Evolutionary conservation across 2,797 vertebrate species (phyloP).

Genomic region (Chanos chanos): DNA sequence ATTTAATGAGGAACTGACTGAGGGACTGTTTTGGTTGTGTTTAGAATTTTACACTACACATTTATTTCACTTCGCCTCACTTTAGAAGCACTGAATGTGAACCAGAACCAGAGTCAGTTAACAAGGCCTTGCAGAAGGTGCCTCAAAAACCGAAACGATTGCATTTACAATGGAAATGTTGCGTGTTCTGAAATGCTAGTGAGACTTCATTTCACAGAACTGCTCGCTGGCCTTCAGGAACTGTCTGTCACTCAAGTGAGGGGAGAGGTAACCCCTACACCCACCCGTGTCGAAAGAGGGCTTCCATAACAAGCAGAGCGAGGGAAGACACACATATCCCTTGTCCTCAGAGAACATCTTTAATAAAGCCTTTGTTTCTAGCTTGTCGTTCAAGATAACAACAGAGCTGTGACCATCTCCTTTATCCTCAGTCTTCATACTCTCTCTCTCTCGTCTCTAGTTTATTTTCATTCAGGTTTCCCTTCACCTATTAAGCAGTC

Average conservation of each 20-base stretch:
- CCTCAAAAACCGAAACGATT: no score
- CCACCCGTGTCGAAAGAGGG: no score
- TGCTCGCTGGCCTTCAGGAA: neutral
- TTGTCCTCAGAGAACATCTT: slow-evolving; percentile 51
- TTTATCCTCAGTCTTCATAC: neutral
- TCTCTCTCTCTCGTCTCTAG: slow-evolving; percentile 7
- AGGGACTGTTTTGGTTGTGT: no score
- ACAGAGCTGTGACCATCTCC: slow-evolving; percentile 48
- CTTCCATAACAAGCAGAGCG: slow-evolving; percentile 49
- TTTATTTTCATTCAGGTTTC: neutral
- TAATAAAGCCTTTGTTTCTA: slow-evolving; percentile 64
- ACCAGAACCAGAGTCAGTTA: no score
- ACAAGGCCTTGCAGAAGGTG: no score
- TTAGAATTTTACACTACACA: no score
- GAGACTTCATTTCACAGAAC: neutral
- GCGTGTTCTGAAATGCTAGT: no score
- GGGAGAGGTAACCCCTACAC: slow-evolving; percentile 2
- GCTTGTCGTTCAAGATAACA: slow-evolving; percentile 66
- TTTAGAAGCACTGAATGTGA: no score
- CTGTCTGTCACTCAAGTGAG: slow-evolving; percentile 12
- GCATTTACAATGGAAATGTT: no score
- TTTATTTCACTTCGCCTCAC: no score
- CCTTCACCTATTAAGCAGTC: neutral
- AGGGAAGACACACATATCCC: slow-evolving; percentile 37
- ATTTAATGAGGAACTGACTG: no score